phyloP scores from a whole-genome alignment of 2,888 invertebrate species.

The Chymomyza caudatula region DNA sequence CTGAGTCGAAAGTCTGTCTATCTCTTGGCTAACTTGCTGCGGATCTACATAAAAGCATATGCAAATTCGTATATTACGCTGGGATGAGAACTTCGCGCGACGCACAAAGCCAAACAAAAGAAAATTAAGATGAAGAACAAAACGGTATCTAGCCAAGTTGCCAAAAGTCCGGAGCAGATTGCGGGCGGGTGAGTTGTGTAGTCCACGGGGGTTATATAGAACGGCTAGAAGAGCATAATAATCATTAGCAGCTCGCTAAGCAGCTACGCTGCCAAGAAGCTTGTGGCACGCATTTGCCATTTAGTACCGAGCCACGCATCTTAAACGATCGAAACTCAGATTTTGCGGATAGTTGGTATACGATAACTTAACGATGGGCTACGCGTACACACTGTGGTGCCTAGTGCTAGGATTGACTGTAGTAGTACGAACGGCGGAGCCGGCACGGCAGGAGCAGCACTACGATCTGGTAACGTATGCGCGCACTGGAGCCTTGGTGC shows the following conservation, averaged over 20 bases:
- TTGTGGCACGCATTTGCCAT: neutral
- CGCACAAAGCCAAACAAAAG: neutral
- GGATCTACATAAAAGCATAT: neutral
- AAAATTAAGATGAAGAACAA: neutral
- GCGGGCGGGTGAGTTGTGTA: neutral
- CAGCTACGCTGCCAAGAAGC: neutral
- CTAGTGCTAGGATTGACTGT: conserved; percentile 8
- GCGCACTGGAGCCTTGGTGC: conserved; percentile 76
- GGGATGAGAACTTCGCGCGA: neutral
- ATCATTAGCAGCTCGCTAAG: neutral
- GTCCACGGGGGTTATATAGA: neutral
- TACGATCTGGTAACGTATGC: conserved; percentile 8
- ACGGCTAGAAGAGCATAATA: neutral
- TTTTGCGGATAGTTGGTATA: neutral
- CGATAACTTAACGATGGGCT: neutral
- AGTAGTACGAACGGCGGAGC: neutral
- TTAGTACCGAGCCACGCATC: neutral
- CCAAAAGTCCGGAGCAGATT: neutral
- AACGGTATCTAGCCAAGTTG: neutral
- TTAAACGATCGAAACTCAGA: neutral
- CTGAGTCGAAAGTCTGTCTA: neutral
- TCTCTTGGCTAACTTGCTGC: neutral
- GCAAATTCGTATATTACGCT: neutral
- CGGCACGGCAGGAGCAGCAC: neutral
- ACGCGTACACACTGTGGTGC: neutral